phyloP scores from a whole-genome alignment of 2,797 vertebrate genomes.

The Trematomus bernacchii region DNA sequence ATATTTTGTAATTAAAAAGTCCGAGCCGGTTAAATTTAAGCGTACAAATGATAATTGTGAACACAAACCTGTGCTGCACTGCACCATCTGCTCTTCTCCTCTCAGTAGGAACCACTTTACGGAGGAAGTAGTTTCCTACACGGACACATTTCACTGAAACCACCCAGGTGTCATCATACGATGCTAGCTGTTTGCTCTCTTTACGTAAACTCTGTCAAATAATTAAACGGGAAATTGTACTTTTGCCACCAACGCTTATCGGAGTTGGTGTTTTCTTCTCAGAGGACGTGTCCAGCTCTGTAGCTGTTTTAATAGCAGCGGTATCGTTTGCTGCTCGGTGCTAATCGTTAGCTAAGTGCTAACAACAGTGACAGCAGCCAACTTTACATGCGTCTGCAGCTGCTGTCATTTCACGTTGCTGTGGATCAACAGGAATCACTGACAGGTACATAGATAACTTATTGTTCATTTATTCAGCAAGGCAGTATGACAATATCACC shows the following conservation, averaged over 20 bases:
- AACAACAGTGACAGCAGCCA: constrained; percentile 61
- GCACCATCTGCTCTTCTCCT: not conserved
- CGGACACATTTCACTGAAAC: constrained; percentile 66
- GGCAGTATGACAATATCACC: too few species aligned
- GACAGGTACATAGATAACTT: constrained; percentile 53
- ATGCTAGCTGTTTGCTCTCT: constrained; percentile 52
- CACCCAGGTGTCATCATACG: constrained; percentile 70
- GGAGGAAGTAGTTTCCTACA: constrained; percentile 46
- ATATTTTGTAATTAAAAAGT: not conserved
- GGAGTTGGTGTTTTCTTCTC: not conserved
- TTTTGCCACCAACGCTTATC: not conserved
- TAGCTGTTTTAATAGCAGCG: not conserved
- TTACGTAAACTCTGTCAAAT: not conserved
- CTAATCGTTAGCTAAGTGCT: constrained; percentile 69
- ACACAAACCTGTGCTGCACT: not conserved
- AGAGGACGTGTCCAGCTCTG: not conserved
- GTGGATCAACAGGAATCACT: constrained; percentile 2
- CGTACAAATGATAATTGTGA: not conserved
- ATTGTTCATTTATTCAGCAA: not conserved
- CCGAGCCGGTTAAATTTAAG: not conserved
- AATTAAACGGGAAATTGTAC: not conserved
- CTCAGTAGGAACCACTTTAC: constrained; percentile 65
- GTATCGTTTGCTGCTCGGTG: not conserved
- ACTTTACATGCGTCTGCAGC: constrained; percentile 52
- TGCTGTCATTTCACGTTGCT: constrained; percentile 46